Evolutionary conservation across 2,113 vertebrate species (phyloP).

Genomic region (Ictalurus furcatus): DNA sequence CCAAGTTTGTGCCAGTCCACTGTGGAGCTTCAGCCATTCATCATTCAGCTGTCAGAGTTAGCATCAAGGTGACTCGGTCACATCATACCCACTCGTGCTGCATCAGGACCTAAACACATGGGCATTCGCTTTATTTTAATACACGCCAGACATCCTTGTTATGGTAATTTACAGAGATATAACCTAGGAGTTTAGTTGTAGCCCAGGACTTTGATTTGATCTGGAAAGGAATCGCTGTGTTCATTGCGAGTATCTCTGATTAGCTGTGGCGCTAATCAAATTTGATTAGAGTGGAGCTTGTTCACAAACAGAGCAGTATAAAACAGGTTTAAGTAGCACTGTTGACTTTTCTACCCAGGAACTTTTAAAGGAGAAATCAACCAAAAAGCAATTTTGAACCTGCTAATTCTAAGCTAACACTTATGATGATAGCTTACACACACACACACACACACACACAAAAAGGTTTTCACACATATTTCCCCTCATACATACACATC

Average conservation of each 20-base stretch:
- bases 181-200: background rate
- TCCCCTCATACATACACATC: background rate
- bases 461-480: background rate
- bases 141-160: background rate
- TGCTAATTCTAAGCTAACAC: slow-evolving; percentile 17
- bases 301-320: background rate
- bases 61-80: slow-evolving; percentile 36
- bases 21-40: slow-evolving; percentile 23
- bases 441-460: background rate
- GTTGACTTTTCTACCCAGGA: background rate
- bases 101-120: background rate
- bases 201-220: background rate
- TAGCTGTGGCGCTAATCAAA: slow-evolving; percentile 11
- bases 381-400: slow-evolving; percentile 29
- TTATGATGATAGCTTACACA: background rate
- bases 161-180: background rate
- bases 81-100: background rate
- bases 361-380: slow-evolving; percentile 9
- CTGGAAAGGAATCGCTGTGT: background rate
- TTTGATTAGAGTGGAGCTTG: background rate
- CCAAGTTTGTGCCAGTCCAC: background rate
- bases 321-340: background rate
- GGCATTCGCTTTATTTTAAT: background rate
- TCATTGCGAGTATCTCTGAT: slow-evolving; percentile 7
- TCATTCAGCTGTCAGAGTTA: slow-evolving; percentile 30